phyloP scores from a whole-genome alignment of 2,113 vertebrate genomes.

The Catagonus wagneri region DNA sequence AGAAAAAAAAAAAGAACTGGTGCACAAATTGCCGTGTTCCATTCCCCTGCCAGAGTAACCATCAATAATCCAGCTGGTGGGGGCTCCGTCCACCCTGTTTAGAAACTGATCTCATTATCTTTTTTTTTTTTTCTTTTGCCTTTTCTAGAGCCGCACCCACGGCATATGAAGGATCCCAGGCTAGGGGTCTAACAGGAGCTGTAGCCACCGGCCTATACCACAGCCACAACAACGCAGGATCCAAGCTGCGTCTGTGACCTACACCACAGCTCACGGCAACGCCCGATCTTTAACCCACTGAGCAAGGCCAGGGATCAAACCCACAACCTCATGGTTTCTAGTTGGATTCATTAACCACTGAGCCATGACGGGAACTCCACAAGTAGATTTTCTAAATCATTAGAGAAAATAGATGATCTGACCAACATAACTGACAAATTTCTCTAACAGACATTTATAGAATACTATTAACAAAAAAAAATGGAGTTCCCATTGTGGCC shows the following conservation, averaged over 20 bases:
- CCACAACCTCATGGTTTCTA: too few species aligned
- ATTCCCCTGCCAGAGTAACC: not conserved
- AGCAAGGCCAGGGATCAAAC: too few species aligned
- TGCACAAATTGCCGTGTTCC: not conserved
- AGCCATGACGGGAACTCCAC: not conserved
- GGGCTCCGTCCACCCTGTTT: not conserved
- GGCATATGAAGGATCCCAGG: too few species aligned
- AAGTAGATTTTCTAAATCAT: not conserved
- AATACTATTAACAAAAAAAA: not conserved
- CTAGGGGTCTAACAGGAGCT: too few species aligned
- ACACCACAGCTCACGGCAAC: too few species aligned
- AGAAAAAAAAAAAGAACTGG: not conserved
- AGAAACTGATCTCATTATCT: not conserved
- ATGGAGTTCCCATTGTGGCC: too few species aligned
- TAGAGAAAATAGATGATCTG: not conserved
- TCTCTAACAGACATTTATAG: constrained; percentile 24
- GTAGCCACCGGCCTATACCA: too few species aligned
- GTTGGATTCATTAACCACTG: too few species aligned
- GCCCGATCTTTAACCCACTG: too few species aligned
- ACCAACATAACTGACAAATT: constrained; percentile 38
- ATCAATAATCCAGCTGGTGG: not conserved
- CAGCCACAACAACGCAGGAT: too few species aligned
- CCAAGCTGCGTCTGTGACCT: too few species aligned
- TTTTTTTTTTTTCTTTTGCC: not conserved
- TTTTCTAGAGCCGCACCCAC: too few species aligned